phyloP scores from a whole-genome alignment of 1,140 invertebrate genomes.

The Rhynchophorus ferrugineus region DNA sequence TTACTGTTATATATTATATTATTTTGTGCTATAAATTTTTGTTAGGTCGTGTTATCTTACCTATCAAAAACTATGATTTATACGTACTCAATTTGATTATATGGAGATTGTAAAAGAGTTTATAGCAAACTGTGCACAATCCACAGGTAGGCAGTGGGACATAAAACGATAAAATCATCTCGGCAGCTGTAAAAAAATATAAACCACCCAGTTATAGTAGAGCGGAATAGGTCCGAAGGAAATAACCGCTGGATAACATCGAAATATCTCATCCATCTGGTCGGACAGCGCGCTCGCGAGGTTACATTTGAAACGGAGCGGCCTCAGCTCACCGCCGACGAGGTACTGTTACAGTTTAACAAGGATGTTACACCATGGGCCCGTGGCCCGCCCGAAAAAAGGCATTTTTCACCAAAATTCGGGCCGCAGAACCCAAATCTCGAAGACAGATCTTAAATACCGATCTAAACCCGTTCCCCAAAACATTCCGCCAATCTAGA shows the following conservation, averaged over 20 bases:
- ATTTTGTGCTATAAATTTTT: too few relatives aligned
- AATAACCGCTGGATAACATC: neutral
- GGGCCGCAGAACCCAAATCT: conserved; percentile 2
- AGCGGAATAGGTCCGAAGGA: too few relatives aligned
- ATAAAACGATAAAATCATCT: too few relatives aligned
- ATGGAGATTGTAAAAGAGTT: too few relatives aligned
- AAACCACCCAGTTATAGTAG: too few relatives aligned
- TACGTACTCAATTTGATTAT: too few relatives aligned
- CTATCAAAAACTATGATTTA: too few relatives aligned
- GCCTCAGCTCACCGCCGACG: neutral
- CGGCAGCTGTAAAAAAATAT: too few relatives aligned
- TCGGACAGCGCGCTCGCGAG: neutral
- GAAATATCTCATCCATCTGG: neutral
- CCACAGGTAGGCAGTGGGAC: too few relatives aligned
- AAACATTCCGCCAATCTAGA: conserved; percentile 8
- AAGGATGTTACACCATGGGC: conserved; percentile 5
- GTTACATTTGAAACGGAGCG: neutral
- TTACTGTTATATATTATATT: too few relatives aligned
- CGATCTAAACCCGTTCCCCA: neutral
- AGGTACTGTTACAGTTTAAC: conserved; percentile 9
- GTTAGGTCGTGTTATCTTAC: too few relatives aligned
- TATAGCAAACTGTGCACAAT: too few relatives aligned
- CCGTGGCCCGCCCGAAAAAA: conserved; percentile 1
- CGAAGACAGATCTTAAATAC: conserved; percentile 2
- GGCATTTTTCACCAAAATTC: conserved; percentile 10